Evolutionary conservation across 1,140 invertebrate species (phyloP).

Genomic region (Drosophila funebris): DNA sequence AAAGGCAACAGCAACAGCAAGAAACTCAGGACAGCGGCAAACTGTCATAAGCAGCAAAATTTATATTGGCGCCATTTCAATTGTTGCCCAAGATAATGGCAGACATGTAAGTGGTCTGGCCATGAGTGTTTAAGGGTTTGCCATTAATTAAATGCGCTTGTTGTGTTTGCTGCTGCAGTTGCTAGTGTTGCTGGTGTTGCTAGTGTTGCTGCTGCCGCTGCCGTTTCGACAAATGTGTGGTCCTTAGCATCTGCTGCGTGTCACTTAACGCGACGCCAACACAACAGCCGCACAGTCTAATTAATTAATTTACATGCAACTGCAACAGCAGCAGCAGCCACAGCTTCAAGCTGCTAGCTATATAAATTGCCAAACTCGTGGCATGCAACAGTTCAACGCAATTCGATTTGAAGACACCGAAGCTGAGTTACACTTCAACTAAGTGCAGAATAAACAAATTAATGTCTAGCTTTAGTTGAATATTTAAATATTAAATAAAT

Average conservation of each 20-base stretch:
- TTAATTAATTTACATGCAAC: constrained; percentile 75
- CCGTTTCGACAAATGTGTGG: constrained; percentile 38
- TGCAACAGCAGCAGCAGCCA: constrained; percentile 12
- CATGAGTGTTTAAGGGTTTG: constrained; percentile 58
- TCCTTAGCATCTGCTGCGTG: constrained; percentile 46
- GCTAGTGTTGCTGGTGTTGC: constrained; percentile 11
- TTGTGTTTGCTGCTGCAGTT: constrained; percentile 36
- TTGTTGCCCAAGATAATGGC: constrained; percentile 42
- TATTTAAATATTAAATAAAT: background rate
- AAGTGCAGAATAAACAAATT: no score
- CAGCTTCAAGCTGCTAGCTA: constrained; percentile 21
- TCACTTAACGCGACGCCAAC: constrained; percentile 51
- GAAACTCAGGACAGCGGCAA: constrained; percentile 10
- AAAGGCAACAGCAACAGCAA: background rate
- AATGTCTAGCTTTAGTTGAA: background rate
- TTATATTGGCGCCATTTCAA: constrained; percentile 68
- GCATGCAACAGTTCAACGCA: constrained; percentile 47
- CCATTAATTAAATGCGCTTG: constrained; percentile 74
- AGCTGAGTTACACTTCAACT: constrained; percentile 10
- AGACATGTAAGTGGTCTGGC: constrained; percentile 46
- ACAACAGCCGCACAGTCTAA: constrained; percentile 60
- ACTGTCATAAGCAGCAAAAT: constrained; percentile 66
- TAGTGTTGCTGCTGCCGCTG: constrained; percentile 2
- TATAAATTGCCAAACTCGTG: constrained; percentile 60
- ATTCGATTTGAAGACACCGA: background rate